Evolutionary conservation across 2,797 vertebrate genomes (phyloP).

Genomic region (Nannoperca obscura): DNA sequence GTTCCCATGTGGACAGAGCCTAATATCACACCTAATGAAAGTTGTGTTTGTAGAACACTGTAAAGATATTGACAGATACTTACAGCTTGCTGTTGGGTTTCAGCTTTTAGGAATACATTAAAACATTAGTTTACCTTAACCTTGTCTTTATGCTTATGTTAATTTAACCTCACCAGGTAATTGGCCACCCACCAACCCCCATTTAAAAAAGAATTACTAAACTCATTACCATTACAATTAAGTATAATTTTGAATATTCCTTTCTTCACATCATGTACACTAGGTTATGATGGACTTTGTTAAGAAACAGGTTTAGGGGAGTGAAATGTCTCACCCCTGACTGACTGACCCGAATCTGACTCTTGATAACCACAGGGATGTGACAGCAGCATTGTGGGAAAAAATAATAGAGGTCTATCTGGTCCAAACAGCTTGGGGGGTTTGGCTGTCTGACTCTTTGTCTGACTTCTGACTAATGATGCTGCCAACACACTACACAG

Average conservation of each 20-base stretch:
- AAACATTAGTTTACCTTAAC: background rate
- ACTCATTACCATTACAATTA: background rate
- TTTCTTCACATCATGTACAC: background rate
- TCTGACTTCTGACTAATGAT: slow-evolving; percentile 80
- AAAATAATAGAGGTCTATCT: slow-evolving; percentile 68
- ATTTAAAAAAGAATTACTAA: background rate
- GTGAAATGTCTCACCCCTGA: slow-evolving; percentile 38
- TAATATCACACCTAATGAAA: slow-evolving; percentile 25
- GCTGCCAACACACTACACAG: slow-evolving; percentile 76
- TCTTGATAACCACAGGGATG: slow-evolving; percentile 40
- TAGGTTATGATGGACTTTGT: background rate
- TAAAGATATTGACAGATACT: background rate
- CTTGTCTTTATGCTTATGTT: background rate
- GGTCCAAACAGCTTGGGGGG: slow-evolving; percentile 74
- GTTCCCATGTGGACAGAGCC: background rate
- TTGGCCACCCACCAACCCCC: background rate
- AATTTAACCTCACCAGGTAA: background rate
- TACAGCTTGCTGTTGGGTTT: background rate
- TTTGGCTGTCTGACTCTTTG: slow-evolving; percentile 71
- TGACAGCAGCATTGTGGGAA: slow-evolving; percentile 56
- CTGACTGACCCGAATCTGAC: slow-evolving; percentile 56
- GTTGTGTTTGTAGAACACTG: slow-evolving; percentile 1
- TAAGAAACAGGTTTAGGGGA: slow-evolving; percentile 20
- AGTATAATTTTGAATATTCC: background rate
- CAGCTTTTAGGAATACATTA: background rate